Base-by-base conservation (phyloP, 2,113 vertebrate species). In the Hemibagrus wyckioides region DNA sequence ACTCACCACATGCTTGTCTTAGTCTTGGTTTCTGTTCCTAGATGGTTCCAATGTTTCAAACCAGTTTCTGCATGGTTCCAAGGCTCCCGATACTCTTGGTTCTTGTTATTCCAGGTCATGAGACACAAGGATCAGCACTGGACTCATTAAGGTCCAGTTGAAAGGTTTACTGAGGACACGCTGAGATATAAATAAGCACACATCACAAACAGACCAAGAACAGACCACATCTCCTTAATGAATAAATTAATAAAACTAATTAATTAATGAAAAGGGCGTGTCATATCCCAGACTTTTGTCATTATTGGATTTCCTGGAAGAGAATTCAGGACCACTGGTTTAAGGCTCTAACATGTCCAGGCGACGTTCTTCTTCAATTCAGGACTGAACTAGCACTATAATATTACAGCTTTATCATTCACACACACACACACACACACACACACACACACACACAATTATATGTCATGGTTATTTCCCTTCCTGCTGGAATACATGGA, bases 351-450 rank as follows among this genome's bases (percentile, higher is more conserved):
- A 79, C 76, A 54, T 54, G 48, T 80, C 19, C 52, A 80, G 19
- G 33, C 54, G 19, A 57, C 0, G 33, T 15, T 56, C 79, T 57
- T 14, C 1, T 30, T 33, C 30, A 39, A 39, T 80, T 80, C 54
- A 59, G 54, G 19, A 59, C 52, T 80, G 30, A 33, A 36, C 30
- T 41, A 13, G 4, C n/a, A 25, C 33, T 56, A 3, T 76, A 76
- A 76, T n/a, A 76, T 48, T 76, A 50, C 73, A 76, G 28, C 73
- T n/a, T 56, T 6, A 36, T 39, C 19, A 36, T 56, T 23, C 48
- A 14, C n/a, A 36, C 41, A 85, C 36, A 76, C 84, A 76, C 73
- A 33, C 30, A 75, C 48, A 84, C 50, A 71, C 44, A 86, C 75
- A 48, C 54, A 85, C 30, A 73, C 83, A 75, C 54, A 30, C n/a